phyloP scores from a whole-genome alignment of 2,113 vertebrate species.

The Pygoscelis antarcticus region DNA sequence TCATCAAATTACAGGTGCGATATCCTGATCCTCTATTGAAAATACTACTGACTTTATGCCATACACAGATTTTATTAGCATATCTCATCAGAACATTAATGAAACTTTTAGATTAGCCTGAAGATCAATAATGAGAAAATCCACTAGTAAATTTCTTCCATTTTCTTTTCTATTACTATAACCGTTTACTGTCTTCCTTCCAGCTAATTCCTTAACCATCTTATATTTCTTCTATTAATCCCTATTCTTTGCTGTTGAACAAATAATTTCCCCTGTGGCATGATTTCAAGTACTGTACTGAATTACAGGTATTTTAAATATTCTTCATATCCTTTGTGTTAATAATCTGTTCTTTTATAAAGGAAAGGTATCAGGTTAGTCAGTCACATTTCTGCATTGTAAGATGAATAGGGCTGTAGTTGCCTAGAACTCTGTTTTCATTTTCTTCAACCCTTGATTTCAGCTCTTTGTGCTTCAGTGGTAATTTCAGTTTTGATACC shows the following conservation, averaged over 20 bases:
- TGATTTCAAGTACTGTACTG: background rate
- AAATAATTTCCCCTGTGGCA: background rate
- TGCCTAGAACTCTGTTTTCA: background rate
- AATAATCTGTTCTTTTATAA: background rate
- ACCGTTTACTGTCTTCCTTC: background rate
- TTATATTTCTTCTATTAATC: slow-evolving; percentile 5
- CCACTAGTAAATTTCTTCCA: background rate
- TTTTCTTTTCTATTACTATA: background rate
- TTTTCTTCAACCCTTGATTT: background rate
- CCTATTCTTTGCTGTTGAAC: background rate
- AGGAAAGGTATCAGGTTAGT: background rate
- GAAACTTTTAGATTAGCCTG: background rate
- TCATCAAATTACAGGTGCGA: background rate
- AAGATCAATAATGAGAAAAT: background rate
- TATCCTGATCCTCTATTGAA: background rate
- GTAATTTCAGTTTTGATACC: background rate
- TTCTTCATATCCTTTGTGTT: background rate
- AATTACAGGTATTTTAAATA: background rate
- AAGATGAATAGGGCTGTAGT: background rate
- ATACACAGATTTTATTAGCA: background rate
- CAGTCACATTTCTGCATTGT: background rate
- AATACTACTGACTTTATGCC: background rate
- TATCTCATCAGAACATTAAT: background rate
- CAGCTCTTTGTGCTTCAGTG: background rate
- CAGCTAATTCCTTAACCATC: background rate